Base-by-base conservation (phyloP, 1,140 invertebrate genomes). In the Drosophila mayri region DNA sequence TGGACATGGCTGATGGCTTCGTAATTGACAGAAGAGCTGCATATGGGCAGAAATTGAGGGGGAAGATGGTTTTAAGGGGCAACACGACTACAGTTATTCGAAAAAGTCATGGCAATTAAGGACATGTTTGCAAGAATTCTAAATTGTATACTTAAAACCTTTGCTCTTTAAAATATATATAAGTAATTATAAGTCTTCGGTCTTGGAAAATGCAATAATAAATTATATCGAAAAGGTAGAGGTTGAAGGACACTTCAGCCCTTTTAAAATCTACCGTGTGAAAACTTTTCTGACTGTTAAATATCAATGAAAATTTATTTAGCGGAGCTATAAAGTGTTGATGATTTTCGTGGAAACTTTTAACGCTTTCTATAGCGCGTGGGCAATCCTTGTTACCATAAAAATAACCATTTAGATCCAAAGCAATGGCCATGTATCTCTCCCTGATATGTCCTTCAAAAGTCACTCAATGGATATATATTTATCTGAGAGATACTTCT, bases 391-490 rank as follows among this genome's bases (percentile, higher is more conserved):
- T 11, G 63, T 68, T 41, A 46, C 18, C 52, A 68, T 68, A 41
- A 55, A 61, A 46, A 38, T 38, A 14, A 14, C 44, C 44, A 49
- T 62, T 54, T 16, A 62, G 46, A 41, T 4, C 30, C 25, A 30
- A 10, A 18, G 5, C 14, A 8, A 20, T 52, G 30, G 25, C 25
- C 1, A 14, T 25, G 10, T 18, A 52, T 49, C 35, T 41, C 37
- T 18, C 37, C 43, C 11, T 1, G 10, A 14, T 14, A 16, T 37
- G 62, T 16, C 81, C 81, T 83, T 83, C 64, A 43, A 63, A 32
- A 46, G 25, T 54, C 64, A 47, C 50, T 77, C 66, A 81, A 70
- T 85, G 66, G 52, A 68, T 61, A 50, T 66, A 28, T 22, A 41
- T 76, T 43, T 50, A 60, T 60, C 54, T 67, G 16, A 12, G 0